phyloP scores from a whole-genome alignment of 2,888 invertebrate genomes.

The Phaedon cochleariae region DNA sequence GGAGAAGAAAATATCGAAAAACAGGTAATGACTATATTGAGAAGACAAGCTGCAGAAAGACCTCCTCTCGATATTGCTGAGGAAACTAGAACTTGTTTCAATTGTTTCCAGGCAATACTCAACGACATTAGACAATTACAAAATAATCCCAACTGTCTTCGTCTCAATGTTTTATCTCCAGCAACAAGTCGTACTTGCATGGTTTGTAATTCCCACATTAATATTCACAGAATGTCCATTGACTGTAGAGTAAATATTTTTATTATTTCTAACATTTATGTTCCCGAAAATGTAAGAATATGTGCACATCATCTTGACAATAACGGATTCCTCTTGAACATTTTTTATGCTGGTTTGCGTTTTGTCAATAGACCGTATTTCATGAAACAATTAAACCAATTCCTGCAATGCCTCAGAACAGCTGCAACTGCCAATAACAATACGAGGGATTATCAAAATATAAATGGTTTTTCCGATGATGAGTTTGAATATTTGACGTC shows the following conservation, averaged over 20 bases:
- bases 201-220: constrained; percentile 7
- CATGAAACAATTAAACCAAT: not conserved
- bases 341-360: not conserved
- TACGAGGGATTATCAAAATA: constrained; percentile 2
- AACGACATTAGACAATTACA: constrained; percentile 1
- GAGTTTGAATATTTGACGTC: not conserved
- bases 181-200: constrained; percentile 9
- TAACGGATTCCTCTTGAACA: not conserved
- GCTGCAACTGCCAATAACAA: constrained; percentile 10
- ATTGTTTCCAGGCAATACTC: constrained; percentile 9
- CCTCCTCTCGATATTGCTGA: constrained; percentile 9
- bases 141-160: constrained; percentile 5
- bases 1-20: constrained; percentile 5
- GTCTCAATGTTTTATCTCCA: constrained; percentile 9
- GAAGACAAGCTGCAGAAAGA: constrained; percentile 9
- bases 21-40: not conserved
- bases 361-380: not conserved
- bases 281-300: not conserved
- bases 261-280: constrained; percentile 6
- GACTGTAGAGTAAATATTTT: constrained; percentile 2
- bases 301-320: too few relatives aligned
- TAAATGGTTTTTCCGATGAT: not conserved
- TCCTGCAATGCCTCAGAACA: not conserved
- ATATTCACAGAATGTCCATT: constrained; percentile 6
- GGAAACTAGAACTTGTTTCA: constrained; percentile 2